Percentiles rank a stretch among this genome's conserved stretches.
These are phyloP conservation scores for Euclidia mi DNA, from an alignment of 2,888 invertebrate species.

Conservation along the genomic window DNA sequence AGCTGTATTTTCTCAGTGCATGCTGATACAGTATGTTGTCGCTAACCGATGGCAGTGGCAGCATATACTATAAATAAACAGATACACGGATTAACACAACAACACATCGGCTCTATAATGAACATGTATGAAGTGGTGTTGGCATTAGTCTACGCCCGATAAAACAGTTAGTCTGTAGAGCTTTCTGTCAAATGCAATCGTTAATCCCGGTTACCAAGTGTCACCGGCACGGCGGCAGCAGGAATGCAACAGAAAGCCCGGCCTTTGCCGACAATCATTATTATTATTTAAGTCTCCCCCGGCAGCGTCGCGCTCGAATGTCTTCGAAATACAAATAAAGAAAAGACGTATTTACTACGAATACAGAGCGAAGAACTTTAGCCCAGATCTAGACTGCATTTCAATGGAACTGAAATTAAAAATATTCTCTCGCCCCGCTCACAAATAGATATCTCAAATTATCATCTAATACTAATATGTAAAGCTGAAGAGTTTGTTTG, in stretches of 20 bases:
- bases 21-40: background rate
- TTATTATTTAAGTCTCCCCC: conserved; percentile 36
- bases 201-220: conserved; percentile 42
- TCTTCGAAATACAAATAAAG: conserved; percentile 16
- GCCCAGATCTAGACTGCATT: conserved; percentile 2
- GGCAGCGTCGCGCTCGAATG: conserved; percentile 18
- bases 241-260: conserved; percentile 27
- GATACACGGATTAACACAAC: no score
- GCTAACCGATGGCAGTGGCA: no score
- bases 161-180: conserved; percentile 30
- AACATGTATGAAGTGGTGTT: no score
- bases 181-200: conserved; percentile 53
- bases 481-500: no score
- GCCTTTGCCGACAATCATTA: conserved; percentile 31
- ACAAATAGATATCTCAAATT: conserved; percentile 9
- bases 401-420: conserved; percentile 13
- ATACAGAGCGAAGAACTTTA: conserved; percentile 2
- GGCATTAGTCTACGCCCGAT: conserved; percentile 20
- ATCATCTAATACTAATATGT: no score
- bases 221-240: conserved; percentile 21
- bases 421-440: background rate
- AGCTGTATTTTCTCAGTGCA: background rate
- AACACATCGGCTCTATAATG: no score
- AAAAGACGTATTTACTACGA: conserved; percentile 21
- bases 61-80: no score